Percentiles rank a stretch among this genome's conserved stretches.
Evolutionary conservation across 2,113 vertebrate species (phyloP).

Genomic region (Vidua macroura): DNA sequence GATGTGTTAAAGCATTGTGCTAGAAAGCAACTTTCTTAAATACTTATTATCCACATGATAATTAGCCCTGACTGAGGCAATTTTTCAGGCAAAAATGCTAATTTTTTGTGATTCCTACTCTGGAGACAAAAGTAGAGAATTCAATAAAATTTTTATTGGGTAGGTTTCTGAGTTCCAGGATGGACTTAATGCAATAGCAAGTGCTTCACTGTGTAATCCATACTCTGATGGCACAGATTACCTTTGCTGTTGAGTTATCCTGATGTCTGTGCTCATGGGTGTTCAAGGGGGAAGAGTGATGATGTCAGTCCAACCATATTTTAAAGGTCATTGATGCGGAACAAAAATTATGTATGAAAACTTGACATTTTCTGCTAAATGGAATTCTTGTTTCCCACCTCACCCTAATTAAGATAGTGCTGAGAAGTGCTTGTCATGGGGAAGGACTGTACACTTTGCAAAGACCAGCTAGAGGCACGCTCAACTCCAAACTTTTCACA

Average conservation of each 20-base stretch:
- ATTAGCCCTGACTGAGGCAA: not conserved
- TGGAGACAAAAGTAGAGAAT: not conserved
- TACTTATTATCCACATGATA: not conserved
- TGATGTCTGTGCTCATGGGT: not conserved
- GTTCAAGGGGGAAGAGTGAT: not conserved
- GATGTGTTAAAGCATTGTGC: not conserved
- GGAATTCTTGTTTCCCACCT: constrained; percentile 30
- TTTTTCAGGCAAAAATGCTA: not conserved
- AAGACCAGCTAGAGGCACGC: not conserved
- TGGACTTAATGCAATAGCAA: not conserved
- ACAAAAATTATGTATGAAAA: constrained; percentile 14
- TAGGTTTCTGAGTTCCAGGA: not conserved
- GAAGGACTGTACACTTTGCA: not conserved
- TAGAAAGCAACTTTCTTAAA: not conserved
- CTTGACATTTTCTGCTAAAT: constrained; percentile 36
- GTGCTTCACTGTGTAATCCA: not conserved
- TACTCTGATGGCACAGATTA: not conserved
- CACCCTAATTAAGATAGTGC: constrained; percentile 6
- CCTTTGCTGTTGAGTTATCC: not conserved
- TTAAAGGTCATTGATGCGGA: constrained; percentile 13
- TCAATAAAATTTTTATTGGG: not conserved
- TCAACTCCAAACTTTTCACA: not conserved
- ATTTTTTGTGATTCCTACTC: not conserved
- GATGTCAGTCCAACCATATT: constrained; percentile 2
- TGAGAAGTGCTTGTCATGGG: not conserved